phyloP scores from a whole-genome alignment of 2,888 invertebrate genomes.

The Palloptera scutellata region DNA sequence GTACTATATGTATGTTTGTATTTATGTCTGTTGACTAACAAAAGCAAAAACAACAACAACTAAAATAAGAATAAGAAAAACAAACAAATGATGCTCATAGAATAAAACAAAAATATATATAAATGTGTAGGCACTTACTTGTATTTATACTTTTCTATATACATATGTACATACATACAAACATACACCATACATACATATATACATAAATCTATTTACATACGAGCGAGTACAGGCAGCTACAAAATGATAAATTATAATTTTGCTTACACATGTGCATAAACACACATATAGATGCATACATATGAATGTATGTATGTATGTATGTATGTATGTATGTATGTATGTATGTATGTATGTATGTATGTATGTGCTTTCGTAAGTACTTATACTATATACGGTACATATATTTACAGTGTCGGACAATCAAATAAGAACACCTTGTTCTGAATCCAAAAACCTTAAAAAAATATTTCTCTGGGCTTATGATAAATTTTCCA shows the following conservation, averaged over 20 bases:
- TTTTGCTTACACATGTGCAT: slow-evolving; percentile 1
- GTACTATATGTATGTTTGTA: too few species aligned
- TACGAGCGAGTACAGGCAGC: not conserved
- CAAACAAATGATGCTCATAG: not conserved
- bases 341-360: not conserved
- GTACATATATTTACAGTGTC: too few species aligned
- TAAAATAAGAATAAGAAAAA: not conserved
- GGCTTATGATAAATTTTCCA: too few species aligned
- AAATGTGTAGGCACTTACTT: too few species aligned
- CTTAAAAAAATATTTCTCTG: too few species aligned
- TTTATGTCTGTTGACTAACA: too few species aligned
- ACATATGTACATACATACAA: not conserved
- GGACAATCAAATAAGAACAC: too few species aligned
- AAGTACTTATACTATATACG: too few species aligned
- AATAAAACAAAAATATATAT: not conserved
- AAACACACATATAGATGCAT: not conserved
- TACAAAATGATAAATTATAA: slow-evolving; percentile 12
- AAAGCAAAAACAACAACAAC: too few species aligned
- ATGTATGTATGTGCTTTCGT: not conserved
- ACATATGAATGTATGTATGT: not conserved
- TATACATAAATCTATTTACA: not conserved
- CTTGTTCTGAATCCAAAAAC: too few species aligned
- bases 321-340: not conserved
- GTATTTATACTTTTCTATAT: not conserved
- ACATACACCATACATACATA: not conserved